These are phyloP conservation scores for Apistogramma diplotaenia DNA, from an alignment of 2,113 vertebrate species.

Conservation along the genomic window DNA sequence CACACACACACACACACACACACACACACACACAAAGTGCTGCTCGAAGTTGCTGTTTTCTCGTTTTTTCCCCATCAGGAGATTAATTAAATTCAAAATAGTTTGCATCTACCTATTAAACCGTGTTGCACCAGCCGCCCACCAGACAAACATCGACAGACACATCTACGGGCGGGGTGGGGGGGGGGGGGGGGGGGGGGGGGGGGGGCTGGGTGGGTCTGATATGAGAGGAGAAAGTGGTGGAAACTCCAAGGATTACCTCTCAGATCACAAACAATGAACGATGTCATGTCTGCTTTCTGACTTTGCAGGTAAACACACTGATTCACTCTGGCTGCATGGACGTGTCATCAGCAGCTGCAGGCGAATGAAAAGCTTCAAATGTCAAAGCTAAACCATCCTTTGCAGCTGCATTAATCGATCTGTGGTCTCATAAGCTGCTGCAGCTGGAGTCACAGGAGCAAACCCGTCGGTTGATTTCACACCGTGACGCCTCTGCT, in stretches of 20 bases:
- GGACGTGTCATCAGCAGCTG: no score
- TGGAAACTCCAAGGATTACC: not conserved
- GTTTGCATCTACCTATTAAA: constrained; percentile 77
- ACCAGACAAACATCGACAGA: constrained; percentile 54
- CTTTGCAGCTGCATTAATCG: not conserved
- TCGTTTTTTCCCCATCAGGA: constrained; percentile 86
- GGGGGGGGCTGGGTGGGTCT: not conserved
- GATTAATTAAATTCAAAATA: constrained; percentile 88
- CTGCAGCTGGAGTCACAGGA: no score
- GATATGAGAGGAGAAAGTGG: not conserved
- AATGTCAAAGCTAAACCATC: not conserved
- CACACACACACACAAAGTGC: constrained; percentile 56
- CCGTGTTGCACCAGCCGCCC: constrained; percentile 51
- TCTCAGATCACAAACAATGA: constrained; percentile 40
- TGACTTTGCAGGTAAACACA: not conserved
- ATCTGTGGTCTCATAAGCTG: not conserved
- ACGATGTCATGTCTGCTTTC: constrained; percentile 22
- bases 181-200: not conserved
- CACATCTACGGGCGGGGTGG: constrained; percentile 15
- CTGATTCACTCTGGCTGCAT: not conserved
- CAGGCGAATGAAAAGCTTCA: not conserved
- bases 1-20: constrained; percentile 36
- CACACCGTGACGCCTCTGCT: no score
- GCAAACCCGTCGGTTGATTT: no score
- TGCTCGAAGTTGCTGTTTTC: constrained; percentile 73